Base-by-base conservation (phyloP, 2,888 invertebrate genomes). In the Agelastica alni region DNA sequence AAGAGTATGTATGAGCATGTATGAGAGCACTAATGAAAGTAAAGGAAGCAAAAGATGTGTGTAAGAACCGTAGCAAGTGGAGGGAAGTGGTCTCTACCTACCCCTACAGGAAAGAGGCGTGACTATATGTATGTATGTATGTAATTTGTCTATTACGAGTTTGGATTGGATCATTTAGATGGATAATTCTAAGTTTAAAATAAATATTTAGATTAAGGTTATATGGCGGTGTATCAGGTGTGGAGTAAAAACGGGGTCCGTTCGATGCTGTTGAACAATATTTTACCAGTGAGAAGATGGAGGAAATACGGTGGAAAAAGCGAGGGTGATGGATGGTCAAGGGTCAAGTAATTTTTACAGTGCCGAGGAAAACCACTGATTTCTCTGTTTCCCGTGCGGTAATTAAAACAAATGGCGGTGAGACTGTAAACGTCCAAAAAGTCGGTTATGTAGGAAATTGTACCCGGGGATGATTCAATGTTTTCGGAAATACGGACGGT, bases 361-460 rank as follows among this genome's bases (percentile, higher is more conserved):
- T 37, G 30, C 44, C 51, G 67, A 65, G 62, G 63, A 64, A 62
- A 64, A 64, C 68, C 70, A 60, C 70, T 66, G 67, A 70, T 68
- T 69, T 68, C 66, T 70, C 41, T 28, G 70, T 70, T 70, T 67
- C 68, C 68, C 67, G 67, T 68, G 69, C 64, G 66, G 69, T 69
- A 70, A 70, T 70, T 70, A 70, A 70, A 70, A 70, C 66, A 68
- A 70, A 70, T 70, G 69, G 64, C 65, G 20, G 36, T 20, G 44
- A 37, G 20, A 39, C 37, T 39, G 37, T 39, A 39, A 39, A 39
- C 37, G 37, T 37, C 45, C 30, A 26, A 44, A 43, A 44, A 47
- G 46, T 36, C 46, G 44, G 42, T 16, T 39, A 20, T 43, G 28
- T 51, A 51, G 51, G 37, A 43, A 51, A 43, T 43, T 36, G 32